Base-by-base conservation (phyloP, 2,888 invertebrate species). In the Ophion costatus region DNA sequence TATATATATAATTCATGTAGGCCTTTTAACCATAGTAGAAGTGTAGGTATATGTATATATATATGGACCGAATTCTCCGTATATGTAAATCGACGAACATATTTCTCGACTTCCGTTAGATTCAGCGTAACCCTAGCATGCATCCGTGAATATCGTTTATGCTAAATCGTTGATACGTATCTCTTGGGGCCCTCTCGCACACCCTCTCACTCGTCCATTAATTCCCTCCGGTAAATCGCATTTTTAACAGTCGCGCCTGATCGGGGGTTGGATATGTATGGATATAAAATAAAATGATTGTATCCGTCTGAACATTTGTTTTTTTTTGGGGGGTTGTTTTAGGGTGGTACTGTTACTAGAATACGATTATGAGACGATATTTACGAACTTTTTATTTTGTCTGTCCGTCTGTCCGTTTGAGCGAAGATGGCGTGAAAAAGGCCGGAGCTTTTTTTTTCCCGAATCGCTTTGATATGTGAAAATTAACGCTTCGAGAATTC, bases 81-180 rank as follows among this genome's bases (percentile, higher is more conserved):
- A 57, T 20, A 38, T 24, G 33, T 2, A 14, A n/a, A 77, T 64
- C 71, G 71, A 22, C 56, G 73, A 74, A 63, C 70, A 69, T 57
- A 70, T 57, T 79, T 79, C 69, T 64, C 75, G 57, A 42, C 24
- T 63, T 56, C 33, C 56, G 78, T 78, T 63, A 51, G 63, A 67
- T 70, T 38, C 42, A 22, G 57, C 51, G 56, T 71, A 76, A 29
- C 57, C 29, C 77, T 56, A 38, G 66, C 56, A 56, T 64, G 33
- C 57, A 76, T 59, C 51, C 75, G 59, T 33, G 59, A 76, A 83
- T 76, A 83, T 83, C 71, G 80, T 67, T 67, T 73, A 80, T 71
- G 83, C 61, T 77, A 67, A 83, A 83, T 83, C 69, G 71, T 77
- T 56, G 83, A 80, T 83, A 61, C 71, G 45, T 77, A 73, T 77